phyloP scores from a whole-genome alignment of 2,113 vertebrate species.

The Xiphias gladius region DNA sequence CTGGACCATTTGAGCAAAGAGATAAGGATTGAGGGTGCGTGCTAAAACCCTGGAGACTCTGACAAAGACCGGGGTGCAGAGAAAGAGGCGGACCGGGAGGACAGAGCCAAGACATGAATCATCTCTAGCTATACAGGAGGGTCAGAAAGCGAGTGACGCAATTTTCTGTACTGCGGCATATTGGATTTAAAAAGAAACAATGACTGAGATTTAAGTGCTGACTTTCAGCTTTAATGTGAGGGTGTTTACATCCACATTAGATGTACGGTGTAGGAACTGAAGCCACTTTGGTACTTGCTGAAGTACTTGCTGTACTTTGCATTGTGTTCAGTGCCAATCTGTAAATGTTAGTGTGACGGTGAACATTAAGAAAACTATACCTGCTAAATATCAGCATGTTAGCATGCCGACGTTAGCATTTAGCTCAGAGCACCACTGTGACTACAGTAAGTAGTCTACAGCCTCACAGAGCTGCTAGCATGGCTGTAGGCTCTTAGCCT shows the following conservation, averaged over 20 bases:
- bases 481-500: too few relatives aligned
- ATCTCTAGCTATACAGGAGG: background rate
- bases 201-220: background rate
- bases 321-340: too few relatives aligned
- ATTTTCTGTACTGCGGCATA: background rate
- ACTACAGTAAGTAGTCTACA: too few relatives aligned
- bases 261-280: background rate
- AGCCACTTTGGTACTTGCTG: background rate
- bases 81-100: background rate
- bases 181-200: background rate
- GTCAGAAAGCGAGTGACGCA: too few relatives aligned
- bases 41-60: conserved; percentile 34
- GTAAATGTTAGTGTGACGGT: too few relatives aligned
- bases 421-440: too few relatives aligned
- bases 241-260: background rate
- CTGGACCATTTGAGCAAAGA: conserved; percentile 58
- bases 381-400: too few relatives aligned
- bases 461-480: too few relatives aligned
- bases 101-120: background rate
- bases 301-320: too few relatives aligned
- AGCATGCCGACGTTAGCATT: too few relatives aligned
- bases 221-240: background rate
- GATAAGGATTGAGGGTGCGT: conserved; percentile 51
- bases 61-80: background rate
- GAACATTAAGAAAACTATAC: too few relatives aligned